Percentiles rank a stretch among this genome's conserved stretches.
Conservation (phyloP, 2,888 invertebrate species). For the Nasonia oneida region DNA sequence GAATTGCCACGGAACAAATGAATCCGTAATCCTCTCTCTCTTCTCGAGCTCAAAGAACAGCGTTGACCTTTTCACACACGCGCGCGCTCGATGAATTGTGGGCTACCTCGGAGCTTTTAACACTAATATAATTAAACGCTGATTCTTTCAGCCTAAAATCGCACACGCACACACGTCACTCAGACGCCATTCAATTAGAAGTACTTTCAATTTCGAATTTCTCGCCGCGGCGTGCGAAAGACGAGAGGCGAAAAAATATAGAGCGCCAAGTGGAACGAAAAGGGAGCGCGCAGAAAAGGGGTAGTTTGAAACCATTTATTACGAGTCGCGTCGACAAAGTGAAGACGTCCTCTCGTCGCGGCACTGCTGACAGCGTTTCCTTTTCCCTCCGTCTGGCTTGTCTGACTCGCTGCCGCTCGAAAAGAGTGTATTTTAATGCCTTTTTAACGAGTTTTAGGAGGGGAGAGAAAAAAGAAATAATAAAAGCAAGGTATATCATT, state of each 20-base stretch:
- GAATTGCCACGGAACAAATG: not conserved
- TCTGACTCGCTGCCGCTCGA: conserved; percentile 27
- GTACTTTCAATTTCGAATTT: conserved; percentile 48
- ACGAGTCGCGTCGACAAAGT: conserved; percentile 44
- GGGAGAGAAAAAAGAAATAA: no score
- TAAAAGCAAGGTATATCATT: not conserved
- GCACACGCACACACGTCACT: not conserved
- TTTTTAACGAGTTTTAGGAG: not conserved
- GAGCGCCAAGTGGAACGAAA: not conserved
- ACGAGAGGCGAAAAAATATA: conserved; percentile 23
- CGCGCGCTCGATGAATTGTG: no score
- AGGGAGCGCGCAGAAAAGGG: conserved; percentile 58
- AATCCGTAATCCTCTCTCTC: not conserved
- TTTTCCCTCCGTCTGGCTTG: conserved; percentile 36
- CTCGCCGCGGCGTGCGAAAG: not conserved
- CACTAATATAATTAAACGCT: no score
- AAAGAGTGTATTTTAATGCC: conserved; percentile 41
- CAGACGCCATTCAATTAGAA: conserved; percentile 12
- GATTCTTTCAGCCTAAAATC: not conserved
- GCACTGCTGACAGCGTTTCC: not conserved
- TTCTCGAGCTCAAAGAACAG: no score
- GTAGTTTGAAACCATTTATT: conserved; percentile 66
- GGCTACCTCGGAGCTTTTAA: no score
- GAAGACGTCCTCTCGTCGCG: conserved; percentile 34
- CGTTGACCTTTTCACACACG: no score